These are phyloP conservation scores for Strix aluco DNA, from an alignment of 2,113 vertebrate genomes.

Conservation along the genomic window DNA sequence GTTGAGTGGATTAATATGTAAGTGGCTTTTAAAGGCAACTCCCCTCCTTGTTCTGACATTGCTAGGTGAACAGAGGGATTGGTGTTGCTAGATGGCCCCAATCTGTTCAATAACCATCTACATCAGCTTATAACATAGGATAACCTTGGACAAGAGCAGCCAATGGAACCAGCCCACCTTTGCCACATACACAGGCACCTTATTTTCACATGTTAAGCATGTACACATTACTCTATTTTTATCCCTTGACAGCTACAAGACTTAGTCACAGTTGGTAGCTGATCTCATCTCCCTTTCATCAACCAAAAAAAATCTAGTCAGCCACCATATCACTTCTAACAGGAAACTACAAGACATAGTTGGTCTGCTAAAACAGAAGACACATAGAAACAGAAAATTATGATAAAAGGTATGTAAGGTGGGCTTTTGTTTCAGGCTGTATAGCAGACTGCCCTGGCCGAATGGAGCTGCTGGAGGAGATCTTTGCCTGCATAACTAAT, in stretches of 20 bases:
- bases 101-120: background rate
- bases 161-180: background rate
- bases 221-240: background rate
- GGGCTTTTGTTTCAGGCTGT: background rate
- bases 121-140: background rate
- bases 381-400: background rate
- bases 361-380: background rate
- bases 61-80: conserved; percentile 13
- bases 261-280: background rate
- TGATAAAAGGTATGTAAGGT: background rate
- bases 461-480: background rate
- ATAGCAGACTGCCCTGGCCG: background rate
- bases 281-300: background rate
- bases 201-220: background rate
- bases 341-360: background rate
- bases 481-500: background rate
- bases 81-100: background rate
- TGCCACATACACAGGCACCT: background rate
- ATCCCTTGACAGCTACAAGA: background rate
- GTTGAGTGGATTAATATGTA: conserved; percentile 54
- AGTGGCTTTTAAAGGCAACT: conserved; percentile 53
- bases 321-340: background rate
- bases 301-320: background rate
- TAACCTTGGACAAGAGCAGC: conserved; percentile 8
- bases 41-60: conserved; percentile 24